Evolutionary conservation across 2,888 invertebrate genomes (phyloP).

Genomic region (Slavum lentiscoides): DNA sequence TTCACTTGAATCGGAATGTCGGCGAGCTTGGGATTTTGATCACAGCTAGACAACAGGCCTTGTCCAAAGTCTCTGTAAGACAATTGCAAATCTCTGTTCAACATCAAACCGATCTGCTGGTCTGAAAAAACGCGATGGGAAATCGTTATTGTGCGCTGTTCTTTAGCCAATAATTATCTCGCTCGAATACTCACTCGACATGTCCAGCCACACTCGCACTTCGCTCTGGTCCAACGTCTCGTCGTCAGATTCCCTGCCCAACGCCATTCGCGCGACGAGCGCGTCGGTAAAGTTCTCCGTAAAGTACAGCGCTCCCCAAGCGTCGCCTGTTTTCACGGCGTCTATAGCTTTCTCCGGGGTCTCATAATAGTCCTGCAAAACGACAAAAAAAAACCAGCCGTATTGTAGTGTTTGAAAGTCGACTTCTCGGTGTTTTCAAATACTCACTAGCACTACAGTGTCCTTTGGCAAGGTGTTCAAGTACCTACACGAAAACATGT

Average conservation of each 20-base stretch:
- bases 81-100: conserved; percentile 82
- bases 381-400: conserved; percentile 12
- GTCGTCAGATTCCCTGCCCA: conserved; percentile 81
- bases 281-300: conserved; percentile 88
- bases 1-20: conserved; percentile 76
- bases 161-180: not conserved
- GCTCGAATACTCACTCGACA: conserved; percentile 71
- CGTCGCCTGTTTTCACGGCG: conserved; percentile 75
- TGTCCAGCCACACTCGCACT: conserved; percentile 86
- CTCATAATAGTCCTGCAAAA: conserved; percentile 65
- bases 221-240: conserved; percentile 86
- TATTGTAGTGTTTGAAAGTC: too few relatives aligned
- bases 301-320: conserved; percentile 88
- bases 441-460: conserved; percentile 69
- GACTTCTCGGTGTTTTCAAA: not conserved
- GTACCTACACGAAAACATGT: conserved; percentile 78
- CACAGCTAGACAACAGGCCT: conserved; percentile 72
- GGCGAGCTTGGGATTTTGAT: conserved; percentile 81
- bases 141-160: not conserved
- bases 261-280: conserved; percentile 76
- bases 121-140: conserved; percentile 62
- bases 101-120: conserved; percentile 89
- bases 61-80: conserved; percentile 84
- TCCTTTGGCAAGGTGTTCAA: conserved; percentile 73
- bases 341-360: conserved; percentile 70